Evolutionary conservation across 1,140 invertebrate species (phyloP).

Genomic region (Drosophila nebulosa): DNA sequence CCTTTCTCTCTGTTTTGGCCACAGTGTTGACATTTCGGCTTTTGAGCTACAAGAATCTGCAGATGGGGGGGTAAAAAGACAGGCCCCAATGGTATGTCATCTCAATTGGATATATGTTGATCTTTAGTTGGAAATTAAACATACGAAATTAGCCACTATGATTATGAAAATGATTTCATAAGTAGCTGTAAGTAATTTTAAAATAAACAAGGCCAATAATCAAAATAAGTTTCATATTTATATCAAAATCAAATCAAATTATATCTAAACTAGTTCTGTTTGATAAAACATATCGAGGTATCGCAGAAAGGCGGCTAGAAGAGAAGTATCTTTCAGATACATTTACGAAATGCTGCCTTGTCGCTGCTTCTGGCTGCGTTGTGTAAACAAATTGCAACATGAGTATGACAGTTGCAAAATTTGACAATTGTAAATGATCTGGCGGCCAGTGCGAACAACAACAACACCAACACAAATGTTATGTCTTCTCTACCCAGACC

Average conservation of each 20-base stretch:
- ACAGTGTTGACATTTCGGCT: slow-evolving; percentile 49
- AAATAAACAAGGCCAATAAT: too few species aligned
- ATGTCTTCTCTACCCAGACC: slow-evolving; percentile 17
- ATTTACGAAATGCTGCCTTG: slow-evolving; percentile 25
- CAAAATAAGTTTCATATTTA: too few species aligned
- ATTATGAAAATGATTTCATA: slow-evolving; percentile 14
- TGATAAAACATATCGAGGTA: too few species aligned
- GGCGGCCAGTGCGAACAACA: slow-evolving; percentile 50
- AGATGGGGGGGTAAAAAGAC: not conserved
- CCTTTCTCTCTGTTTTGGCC: not conserved
- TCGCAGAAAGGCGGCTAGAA: too few species aligned
- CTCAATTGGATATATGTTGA: slow-evolving; percentile 32
- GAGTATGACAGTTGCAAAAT: slow-evolving; percentile 57
- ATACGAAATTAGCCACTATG: slow-evolving; percentile 21
- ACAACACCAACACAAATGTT: slow-evolving; percentile 11
- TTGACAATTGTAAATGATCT: slow-evolving; percentile 77
- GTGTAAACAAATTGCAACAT: slow-evolving; percentile 79
- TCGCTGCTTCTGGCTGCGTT: slow-evolving; percentile 13
- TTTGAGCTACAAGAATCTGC: not conserved
- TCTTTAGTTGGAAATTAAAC: slow-evolving; percentile 62
- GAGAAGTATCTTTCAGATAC: slow-evolving; percentile 33
- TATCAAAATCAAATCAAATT: too few species aligned
- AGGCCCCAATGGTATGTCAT: slow-evolving; percentile 48
- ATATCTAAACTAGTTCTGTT: too few species aligned
- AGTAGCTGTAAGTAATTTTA: too few species aligned